phyloP scores from a whole-genome alignment of 1,140 invertebrate genomes.

The Choristoneura fumiferana region DNA sequence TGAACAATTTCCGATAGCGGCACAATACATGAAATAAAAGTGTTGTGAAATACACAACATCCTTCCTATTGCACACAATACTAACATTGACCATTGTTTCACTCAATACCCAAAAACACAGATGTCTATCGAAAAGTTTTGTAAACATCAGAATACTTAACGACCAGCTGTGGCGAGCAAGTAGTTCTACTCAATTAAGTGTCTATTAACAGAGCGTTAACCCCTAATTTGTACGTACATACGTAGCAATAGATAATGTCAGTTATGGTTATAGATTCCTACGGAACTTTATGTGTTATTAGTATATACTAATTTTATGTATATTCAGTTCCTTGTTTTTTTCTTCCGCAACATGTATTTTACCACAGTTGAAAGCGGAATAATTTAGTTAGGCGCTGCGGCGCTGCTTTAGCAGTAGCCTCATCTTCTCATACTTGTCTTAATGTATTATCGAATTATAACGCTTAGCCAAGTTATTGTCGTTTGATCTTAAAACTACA shows the following conservation, averaged over 20 bases:
- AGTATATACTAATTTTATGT: too few relatives aligned
- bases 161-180: background rate
- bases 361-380: background rate
- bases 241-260: too few relatives aligned
- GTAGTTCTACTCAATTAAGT: background rate
- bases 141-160: background rate
- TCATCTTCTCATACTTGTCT: too few relatives aligned
- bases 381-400: slow-evolving; percentile 2
- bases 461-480: too few relatives aligned
- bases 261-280: too few relatives aligned
- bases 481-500: too few relatives aligned
- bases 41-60: background rate
- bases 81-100: too few relatives aligned
- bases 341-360: background rate
- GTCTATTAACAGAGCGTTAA: background rate
- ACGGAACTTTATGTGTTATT: too few relatives aligned
- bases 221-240: background rate
- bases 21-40: background rate
- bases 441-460: too few relatives aligned
- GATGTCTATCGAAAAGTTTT: background rate
- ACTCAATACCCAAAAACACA: too few relatives aligned
- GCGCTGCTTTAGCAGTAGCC: too few relatives aligned
- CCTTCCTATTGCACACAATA: background rate
- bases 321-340: background rate
- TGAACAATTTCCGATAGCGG: background rate